Evolutionary conservation across 2,888 invertebrate genomes (phyloP).

Genomic region (Erebia aethiops): DNA sequence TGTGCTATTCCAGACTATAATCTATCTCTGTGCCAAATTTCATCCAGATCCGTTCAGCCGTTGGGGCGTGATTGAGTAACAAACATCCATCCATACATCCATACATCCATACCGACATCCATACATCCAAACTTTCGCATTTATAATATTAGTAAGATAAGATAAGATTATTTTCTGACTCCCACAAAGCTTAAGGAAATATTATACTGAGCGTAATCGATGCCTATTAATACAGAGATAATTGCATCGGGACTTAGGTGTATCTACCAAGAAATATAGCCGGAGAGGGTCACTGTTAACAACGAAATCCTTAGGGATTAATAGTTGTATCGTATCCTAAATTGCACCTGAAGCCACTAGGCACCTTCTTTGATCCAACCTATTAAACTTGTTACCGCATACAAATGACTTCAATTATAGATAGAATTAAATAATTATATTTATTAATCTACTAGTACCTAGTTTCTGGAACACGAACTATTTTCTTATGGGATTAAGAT

Average conservation of each 20-base stretch:
- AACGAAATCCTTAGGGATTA: constrained; percentile 28
- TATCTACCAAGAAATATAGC: constrained; percentile 24
- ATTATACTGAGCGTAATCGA: constrained; percentile 6
- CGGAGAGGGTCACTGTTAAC: constrained; percentile 24
- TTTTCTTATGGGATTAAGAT: not conserved
- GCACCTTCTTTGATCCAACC: constrained; percentile 19
- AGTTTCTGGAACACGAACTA: not conserved
- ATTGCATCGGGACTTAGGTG: constrained; percentile 23
- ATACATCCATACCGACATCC: no score
- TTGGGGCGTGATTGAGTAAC: no score
- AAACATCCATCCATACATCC: no score
- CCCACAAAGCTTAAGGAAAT: not conserved
- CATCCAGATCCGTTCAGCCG: no score
- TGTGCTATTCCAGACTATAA: no score
- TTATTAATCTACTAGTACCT: not conserved
- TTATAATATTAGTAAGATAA: no score
- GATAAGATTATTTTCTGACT: not conserved
- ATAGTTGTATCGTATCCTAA: constrained; percentile 25
- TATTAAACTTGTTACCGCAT: constrained; percentile 40
- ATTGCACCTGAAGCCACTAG: constrained; percentile 26
- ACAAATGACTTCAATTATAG: not conserved
- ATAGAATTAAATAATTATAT: not conserved
- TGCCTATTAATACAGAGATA: constrained; percentile 19
- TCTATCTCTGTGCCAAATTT: no score
- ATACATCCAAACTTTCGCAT: no score